Percentiles rank a stretch among this genome's conserved stretches.
These are phyloP conservation scores for Bombyx mori DNA, from an alignment of 1,140 invertebrate species.

Conservation along the genomic window DNA sequence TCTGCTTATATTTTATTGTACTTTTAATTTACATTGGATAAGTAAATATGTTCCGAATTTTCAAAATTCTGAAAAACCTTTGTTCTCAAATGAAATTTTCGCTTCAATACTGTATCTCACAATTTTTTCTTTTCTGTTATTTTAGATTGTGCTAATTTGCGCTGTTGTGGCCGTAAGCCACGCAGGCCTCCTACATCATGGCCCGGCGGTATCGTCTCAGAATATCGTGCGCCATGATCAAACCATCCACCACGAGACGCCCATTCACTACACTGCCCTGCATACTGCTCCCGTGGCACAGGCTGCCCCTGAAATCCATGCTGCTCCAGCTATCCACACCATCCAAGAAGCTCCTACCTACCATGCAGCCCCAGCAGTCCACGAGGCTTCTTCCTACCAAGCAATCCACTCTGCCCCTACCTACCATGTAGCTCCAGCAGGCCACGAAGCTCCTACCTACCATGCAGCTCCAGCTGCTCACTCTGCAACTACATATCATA, in stretches of 20 bases:
- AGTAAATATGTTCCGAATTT: too few relatives aligned
- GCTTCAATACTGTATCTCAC: too few relatives aligned
- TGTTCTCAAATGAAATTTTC: too few relatives aligned
- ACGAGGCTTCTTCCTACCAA: constrained; percentile 19
- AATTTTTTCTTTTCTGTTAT: not conserved
- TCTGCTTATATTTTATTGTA: too few relatives aligned
- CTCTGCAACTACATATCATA: constrained; percentile 1
- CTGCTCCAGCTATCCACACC: constrained; percentile 4
- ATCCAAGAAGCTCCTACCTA: constrained; percentile 5
- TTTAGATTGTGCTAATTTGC: constrained; percentile 38
- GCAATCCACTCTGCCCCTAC: constrained; percentile 13
- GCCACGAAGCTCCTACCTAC: constrained; percentile 15
- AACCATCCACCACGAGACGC: constrained; percentile 41
- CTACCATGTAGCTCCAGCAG: constrained; percentile 10
- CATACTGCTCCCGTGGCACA: constrained; percentile 16
- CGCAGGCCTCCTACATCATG: constrained; percentile 60
- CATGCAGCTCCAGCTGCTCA: constrained; percentile 19
- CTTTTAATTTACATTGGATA: too few relatives aligned
- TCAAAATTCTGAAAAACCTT: too few relatives aligned
- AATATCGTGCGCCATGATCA: constrained; percentile 53
- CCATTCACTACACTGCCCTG: constrained; percentile 31
- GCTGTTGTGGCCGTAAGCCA: constrained; percentile 52
- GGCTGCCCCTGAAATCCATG: constrained; percentile 12
- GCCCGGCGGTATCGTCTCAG: constrained; percentile 55
- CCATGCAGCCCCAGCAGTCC: constrained; percentile 19